These are phyloP conservation scores for Adineta ricciae DNA, from an alignment of 2,888 invertebrate genomes.

Conservation along the genomic window DNA sequence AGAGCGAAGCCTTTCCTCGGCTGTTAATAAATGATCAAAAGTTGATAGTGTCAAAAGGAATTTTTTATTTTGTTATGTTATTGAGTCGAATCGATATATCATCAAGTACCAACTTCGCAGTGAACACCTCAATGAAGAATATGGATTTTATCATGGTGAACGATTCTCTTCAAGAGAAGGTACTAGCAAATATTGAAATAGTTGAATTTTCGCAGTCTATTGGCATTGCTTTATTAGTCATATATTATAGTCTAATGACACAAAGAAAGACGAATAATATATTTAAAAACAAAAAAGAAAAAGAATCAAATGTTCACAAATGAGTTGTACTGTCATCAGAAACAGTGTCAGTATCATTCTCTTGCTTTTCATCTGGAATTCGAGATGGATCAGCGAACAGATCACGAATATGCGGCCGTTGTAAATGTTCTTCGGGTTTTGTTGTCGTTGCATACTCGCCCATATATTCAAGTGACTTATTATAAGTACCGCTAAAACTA, in stretches of 20 bases:
- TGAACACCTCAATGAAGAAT: too few relatives aligned
- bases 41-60: too few relatives aligned
- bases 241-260: not conserved
- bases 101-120: too few relatives aligned
- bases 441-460: conserved; percentile 11
- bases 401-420: not conserved
- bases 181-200: too few relatives aligned
- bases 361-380: not conserved
- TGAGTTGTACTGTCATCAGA: not conserved
- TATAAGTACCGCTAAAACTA: not conserved
- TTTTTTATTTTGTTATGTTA: too few relatives aligned
- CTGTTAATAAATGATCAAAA: too few relatives aligned
- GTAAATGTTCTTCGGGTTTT: not conserved
- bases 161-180: too few relatives aligned
- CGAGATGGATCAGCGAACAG: not conserved
- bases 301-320: not conserved
- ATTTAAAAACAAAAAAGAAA: not conserved
- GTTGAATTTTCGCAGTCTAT: not conserved
- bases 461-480: not conserved
- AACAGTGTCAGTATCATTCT: not conserved
- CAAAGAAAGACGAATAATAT: not conserved
- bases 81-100: too few relatives aligned
- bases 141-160: too few relatives aligned
- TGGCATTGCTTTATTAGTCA: not conserved
- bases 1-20: too few relatives aligned